Base-by-base conservation (phyloP, 2,888 invertebrate species). In the Apamea crenata region DNA sequence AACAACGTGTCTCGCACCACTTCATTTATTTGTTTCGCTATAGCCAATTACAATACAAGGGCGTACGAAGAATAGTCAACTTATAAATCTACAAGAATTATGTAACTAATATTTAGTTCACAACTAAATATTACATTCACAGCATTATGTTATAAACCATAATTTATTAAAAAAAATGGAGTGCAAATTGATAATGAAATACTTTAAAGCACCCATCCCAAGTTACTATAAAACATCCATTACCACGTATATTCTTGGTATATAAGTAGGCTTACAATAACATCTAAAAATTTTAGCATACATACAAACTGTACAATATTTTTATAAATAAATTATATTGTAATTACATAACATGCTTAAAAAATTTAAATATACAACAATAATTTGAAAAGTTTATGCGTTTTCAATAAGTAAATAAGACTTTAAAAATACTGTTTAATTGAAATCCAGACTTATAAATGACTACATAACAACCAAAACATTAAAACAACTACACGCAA, bases 11-110 rank as follows among this genome's bases (percentile, higher is more conserved):
- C 65, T 80, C 74, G 70, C 88, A 86, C 88, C 84, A 84, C 76
- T 82, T 86, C 72, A 77, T 90, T 89, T 89, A 88, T 85, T 90
- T 85, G 78, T 81, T 81, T 82, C 73, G 77, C 82, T 88, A 84
- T 85, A 89, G 82, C 87, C 88, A 91, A 89, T 90, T 83, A 83
- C 71, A 85, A 81, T 81, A 75, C 80, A 82, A 87, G 87, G 87
- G 80, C 88, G 82, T 85, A 88, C 87, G 83, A 87, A 88, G 80
- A 89, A 86, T 85, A 87, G 74, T 83, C 82, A 88, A 89, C 83
- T 85, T 82, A 81, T 36, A 82, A 81, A 73, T 78, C 80, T 87
- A 85, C 66, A 73, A 61, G 36, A 84, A 71, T 47, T 69, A 78
- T 53, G 79, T 77, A 73, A 40, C 32, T 81, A 82, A 77, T 77